These are phyloP conservation scores for Thrips palmi DNA, from an alignment of 1,140 invertebrate genomes.

Conservation along the genomic window DNA sequence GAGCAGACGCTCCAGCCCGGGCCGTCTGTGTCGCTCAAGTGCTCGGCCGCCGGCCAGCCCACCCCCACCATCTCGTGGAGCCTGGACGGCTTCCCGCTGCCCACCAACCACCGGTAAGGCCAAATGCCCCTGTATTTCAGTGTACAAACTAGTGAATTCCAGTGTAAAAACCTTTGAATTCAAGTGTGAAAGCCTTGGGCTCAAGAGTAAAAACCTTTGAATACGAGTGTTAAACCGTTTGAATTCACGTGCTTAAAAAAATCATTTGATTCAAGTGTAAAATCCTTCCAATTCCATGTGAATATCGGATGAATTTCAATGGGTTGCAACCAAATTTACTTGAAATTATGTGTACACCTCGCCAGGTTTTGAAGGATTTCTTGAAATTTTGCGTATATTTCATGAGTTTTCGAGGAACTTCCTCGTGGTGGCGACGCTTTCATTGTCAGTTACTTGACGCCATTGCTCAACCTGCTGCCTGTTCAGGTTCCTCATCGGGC, in stretches of 20 bases:
- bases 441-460: not conserved
- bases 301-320: not conserved
- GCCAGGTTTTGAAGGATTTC: not conserved
- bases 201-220: not conserved
- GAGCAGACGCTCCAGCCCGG: slow-evolving; percentile 69
- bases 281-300: no score
- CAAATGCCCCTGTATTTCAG: no score
- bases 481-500: slow-evolving; percentile 56
- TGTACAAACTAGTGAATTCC: not conserved
- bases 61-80: slow-evolving; percentile 67
- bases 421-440: not conserved
- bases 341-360: not conserved
- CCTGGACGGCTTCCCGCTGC: slow-evolving; percentile 57
- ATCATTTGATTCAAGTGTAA: not conserved
- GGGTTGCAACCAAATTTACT: not conserved
- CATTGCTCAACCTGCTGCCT: slow-evolving; percentile 6
- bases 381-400: slow-evolving; percentile 2
- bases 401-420: not conserved
- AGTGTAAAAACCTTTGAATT: not conserved
- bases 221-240: no score
- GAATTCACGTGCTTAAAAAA: no score
- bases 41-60: slow-evolving; percentile 67
- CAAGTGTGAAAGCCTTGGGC: not conserved
- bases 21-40: slow-evolving; percentile 67
- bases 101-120: slow-evolving; percentile 47